phyloP scores from a whole-genome alignment of 2,888 invertebrate genomes.

The Sisyra terminalis region DNA sequence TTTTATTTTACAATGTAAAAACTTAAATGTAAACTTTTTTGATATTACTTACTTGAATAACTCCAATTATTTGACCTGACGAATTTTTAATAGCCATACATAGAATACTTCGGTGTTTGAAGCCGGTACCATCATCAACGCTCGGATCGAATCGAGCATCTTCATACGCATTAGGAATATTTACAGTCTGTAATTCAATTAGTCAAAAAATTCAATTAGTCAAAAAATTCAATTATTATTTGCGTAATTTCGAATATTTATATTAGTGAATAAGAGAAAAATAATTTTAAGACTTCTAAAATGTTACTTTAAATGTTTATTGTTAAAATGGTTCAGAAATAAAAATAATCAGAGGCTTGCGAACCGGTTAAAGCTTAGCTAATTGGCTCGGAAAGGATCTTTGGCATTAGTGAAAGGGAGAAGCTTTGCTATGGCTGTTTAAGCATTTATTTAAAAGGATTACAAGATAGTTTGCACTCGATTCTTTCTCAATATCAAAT shows the following conservation, averaged over 20 bases:
- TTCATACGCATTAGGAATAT: constrained; percentile 77
- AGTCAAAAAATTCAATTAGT: no score
- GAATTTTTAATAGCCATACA: constrained; percentile 96
- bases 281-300: no score
- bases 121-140: constrained; percentile 67
- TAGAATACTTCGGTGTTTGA: constrained; percentile 76
- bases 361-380: neutral
- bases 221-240: no score
- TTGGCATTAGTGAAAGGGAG: no score
- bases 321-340: no score
- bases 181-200: constrained; percentile 62
- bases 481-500: constrained; percentile 4
- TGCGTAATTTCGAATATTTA: no score
- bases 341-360: no score
- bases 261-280: no score
- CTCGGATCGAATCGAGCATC: constrained; percentile 77
- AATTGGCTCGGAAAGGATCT: neutral
- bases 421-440: no score
- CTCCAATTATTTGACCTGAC: constrained; percentile 79
- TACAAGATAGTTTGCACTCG: constrained; percentile 4
- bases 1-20: neutral
- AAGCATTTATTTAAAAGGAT: no score
- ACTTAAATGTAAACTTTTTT: neutral
- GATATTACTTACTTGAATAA: constrained; percentile 49
- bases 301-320: no score